Evolutionary conservation across 2,888 invertebrate genomes (phyloP).

Genomic region (Didymodactylos carnosus): DNA sequence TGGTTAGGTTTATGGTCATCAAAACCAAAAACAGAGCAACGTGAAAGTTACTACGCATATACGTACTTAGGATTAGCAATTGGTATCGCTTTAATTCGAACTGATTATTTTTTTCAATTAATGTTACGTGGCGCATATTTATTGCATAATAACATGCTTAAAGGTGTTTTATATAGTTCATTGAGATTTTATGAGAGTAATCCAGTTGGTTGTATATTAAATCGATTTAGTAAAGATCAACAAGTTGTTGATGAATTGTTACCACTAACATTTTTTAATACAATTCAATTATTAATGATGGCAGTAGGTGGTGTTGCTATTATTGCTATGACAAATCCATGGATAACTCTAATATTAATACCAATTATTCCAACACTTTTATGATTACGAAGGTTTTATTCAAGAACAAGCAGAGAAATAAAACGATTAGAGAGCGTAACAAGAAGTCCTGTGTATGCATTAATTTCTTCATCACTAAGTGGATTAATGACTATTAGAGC

Average conservation of each 20-base stretch:
- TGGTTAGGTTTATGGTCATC: neutral
- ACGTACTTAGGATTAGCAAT: neutral
- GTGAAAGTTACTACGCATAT: neutral
- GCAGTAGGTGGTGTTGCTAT: constrained; percentile 44
- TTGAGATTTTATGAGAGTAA: constrained; percentile 8
- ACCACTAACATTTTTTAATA: neutral
- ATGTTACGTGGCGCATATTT: neutral
- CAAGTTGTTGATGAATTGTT: constrained; percentile 44
- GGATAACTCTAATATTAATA: constrained; percentile 39
- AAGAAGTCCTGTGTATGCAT: constrained; percentile 82
- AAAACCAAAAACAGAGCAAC: neutral
- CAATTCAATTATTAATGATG: constrained; percentile 43
- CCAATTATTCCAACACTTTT: constrained; percentile 53
- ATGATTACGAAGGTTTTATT: constrained; percentile 48
- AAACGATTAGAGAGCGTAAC: constrained; percentile 37
- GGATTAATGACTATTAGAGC: constrained; percentile 77
- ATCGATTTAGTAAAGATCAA: constrained; percentile 65
- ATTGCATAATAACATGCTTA: neutral
- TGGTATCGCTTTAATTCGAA: neutral
- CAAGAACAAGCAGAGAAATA: neutral
- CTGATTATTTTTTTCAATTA: neutral
- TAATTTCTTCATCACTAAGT: constrained; percentile 65
- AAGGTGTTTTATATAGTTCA: constrained; percentile 1
- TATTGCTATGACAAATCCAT: constrained; percentile 52
- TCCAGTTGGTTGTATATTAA: constrained; percentile 45